Evolutionary conservation across 2,797 vertebrate genomes (phyloP).

Genomic region (Muscicapa striata): DNA sequence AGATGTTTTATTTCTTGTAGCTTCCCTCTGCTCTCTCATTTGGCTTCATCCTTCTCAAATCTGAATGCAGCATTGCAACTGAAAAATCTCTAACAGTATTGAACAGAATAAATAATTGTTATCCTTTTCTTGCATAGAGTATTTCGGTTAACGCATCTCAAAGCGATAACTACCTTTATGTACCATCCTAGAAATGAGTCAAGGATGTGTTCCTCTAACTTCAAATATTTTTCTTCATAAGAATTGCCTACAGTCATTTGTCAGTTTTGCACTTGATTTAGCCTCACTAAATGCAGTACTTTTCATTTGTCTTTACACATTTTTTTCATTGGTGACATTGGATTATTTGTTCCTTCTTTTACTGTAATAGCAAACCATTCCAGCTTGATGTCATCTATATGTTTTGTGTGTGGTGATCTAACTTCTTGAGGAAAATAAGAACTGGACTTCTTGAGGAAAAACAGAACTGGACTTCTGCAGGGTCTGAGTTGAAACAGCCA

Average conservation of each 20-base stretch:
- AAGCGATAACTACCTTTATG: background rate
- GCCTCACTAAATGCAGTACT: background rate
- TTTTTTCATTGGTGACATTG: background rate
- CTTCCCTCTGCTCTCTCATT: constrained; percentile 7
- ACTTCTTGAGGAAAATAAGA: background rate
- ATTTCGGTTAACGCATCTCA: background rate
- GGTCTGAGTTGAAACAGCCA: background rate
- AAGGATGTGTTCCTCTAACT: background rate
- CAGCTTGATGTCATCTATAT: background rate
- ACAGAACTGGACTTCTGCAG: background rate
- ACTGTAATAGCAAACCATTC: background rate
- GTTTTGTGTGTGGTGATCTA: background rate
- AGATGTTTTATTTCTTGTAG: background rate
- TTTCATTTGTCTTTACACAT: background rate
- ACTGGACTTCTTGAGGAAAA: background rate
- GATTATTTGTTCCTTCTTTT: background rate
- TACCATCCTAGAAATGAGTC: background rate
- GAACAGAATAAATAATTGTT: constrained; percentile 30
- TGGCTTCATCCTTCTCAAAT: constrained; percentile 5
- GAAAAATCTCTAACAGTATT: constrained; percentile 11
- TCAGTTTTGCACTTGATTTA: background rate
- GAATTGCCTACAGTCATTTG: background rate
- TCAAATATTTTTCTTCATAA: background rate
- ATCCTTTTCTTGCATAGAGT: background rate
- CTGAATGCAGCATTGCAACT: background rate